Conservation (phyloP, 2,113 vertebrate species). For the Clarias gariepinus region DNA sequence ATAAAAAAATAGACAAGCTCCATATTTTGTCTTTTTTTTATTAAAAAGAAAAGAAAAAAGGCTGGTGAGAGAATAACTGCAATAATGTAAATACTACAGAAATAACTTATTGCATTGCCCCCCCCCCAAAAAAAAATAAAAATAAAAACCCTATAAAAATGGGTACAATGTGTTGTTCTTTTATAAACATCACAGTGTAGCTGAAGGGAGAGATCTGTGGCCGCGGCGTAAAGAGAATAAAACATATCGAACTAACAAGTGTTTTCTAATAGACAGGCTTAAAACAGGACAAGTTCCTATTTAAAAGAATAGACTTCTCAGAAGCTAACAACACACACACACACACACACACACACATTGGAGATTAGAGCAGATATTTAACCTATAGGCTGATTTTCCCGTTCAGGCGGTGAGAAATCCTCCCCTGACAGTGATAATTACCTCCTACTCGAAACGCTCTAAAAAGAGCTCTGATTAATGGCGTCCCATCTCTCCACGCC, state of each 20-base stretch:
- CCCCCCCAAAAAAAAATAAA: background rate
- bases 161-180: too few species aligned
- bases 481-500: conserved; percentile 11
- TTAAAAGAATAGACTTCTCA: background rate
- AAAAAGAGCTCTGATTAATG: conserved; percentile 25
- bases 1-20: background rate
- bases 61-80: background rate
- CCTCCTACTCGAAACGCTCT: conserved; percentile 17
- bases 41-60: background rate
- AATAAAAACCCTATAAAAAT: background rate
- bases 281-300: background rate
- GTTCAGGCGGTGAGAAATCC: background rate
- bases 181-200: too few species aligned
- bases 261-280: background rate
- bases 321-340: background rate
- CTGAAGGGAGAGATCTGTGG: background rate
- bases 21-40: background rate
- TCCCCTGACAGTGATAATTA: conserved; percentile 33
- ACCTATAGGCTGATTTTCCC: conserved; percentile 9
- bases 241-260: background rate
- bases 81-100: background rate
- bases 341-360: background rate
- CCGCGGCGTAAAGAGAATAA: background rate
- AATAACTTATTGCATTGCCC: background rate
- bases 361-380: conserved; percentile 13